Evolutionary conservation across 2,888 invertebrate species (phyloP), one percentile per base, ranked within the genome.

Genomic region (Acanthosepion lycidas): DNA sequence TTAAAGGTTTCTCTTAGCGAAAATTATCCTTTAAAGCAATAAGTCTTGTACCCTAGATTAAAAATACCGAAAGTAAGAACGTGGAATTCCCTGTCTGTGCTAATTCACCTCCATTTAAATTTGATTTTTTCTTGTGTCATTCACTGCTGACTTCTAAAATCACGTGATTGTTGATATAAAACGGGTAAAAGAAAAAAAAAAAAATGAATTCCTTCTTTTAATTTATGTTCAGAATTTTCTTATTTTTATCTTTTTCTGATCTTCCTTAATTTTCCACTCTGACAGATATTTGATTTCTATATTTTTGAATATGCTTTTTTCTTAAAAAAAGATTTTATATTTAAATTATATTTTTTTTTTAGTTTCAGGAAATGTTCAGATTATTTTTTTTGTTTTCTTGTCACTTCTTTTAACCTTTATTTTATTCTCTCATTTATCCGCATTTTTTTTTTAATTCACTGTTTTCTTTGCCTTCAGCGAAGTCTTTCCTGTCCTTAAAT

Each of bases 181-280:
- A 20, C 12, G n/a, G 15, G n/a, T 78, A 9, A 28, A 55, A 55
- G 20, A 20, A 20, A 23, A 59, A 78, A 20, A 20, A 23, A 59
- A 78, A 78, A 78, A n/a, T 78, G 78, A 78, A n/a, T 78, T 78
- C 23, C 20, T 23, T 78, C 78, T n/a, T 78, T 78, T n/a, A n/a
- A n/a, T 78, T 33, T 33, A 78, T 9, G 4, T 33, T 12, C n/a
- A n/a, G 78, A 33, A n/a, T n/a, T n/a, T n/a, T n/a, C n/a, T n/a
- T 9, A n/a, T 12, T n/a, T n/a, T n/a, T n/a, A 12, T 9, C 0
- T n/a, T 12, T 3, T 5, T n/a, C n/a, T 15, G 9, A 1, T 9
- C n/a, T 15, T n/a, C n/a, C n/a, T 2, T 15, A 9, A 9, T 33
- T 23, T 8, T 28, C 78, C 78, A 33, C 23, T 78, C 3, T 8